Evolutionary conservation across 2,797 vertebrate species (phyloP).

Genomic region (Enteromius argenteus): DNA sequence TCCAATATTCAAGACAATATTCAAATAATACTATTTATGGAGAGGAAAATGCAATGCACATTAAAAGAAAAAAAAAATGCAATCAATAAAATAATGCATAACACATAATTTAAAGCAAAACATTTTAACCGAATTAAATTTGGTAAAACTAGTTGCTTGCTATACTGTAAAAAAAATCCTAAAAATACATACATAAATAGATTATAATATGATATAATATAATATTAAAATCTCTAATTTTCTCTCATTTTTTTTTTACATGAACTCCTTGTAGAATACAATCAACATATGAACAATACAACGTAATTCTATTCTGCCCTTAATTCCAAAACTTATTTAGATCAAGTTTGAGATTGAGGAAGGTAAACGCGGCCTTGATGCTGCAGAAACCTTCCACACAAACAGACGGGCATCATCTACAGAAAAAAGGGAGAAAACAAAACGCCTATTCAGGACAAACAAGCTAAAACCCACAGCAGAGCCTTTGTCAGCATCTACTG

Average conservation of each 20-base stretch:
- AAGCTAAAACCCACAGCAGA: conserved; percentile 35
- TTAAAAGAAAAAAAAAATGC: not conserved
- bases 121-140: too few relatives aligned
- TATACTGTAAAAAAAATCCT: too few relatives aligned
- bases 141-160: not conserved
- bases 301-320: not conserved
- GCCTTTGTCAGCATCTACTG: conserved; percentile 26
- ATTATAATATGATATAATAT: not conserved
- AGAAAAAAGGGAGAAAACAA: conserved; percentile 29
- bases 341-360: not conserved
- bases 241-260: not conserved
- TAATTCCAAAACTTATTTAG: not conserved
- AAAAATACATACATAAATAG: too few relatives aligned
- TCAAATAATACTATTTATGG: not conserved
- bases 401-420: conserved; percentile 5
- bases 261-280: not conserved
- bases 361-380: not conserved
- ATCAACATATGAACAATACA: not conserved
- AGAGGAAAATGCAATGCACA: not conserved
- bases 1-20: not conserved
- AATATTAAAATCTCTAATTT: not conserved
- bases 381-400: conserved; percentile 20
- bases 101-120: not conserved
- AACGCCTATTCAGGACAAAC: conserved; percentile 39
- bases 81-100: not conserved